Evolutionary conservation across 2,113 vertebrate genomes (phyloP).

Genomic region (Cephalopholis sonnerati): DNA sequence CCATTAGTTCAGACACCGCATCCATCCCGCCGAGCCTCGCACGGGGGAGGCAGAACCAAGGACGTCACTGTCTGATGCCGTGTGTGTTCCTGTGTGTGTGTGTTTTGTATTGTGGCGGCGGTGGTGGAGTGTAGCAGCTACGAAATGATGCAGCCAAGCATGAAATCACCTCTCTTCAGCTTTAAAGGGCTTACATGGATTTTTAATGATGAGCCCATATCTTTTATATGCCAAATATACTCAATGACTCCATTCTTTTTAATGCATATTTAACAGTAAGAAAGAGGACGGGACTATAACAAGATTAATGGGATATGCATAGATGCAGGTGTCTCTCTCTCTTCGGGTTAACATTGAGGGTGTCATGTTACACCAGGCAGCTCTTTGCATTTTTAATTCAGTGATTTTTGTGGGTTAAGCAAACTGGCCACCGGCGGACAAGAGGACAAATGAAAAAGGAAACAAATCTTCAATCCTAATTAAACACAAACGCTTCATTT

Average conservation of each 20-base stretch:
- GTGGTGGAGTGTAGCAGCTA: constrained; percentile 57
- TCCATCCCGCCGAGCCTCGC: constrained; percentile 74
- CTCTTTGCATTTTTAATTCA: constrained; percentile 54
- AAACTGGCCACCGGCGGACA: constrained; percentile 12
- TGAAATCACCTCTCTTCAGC: constrained; percentile 88
- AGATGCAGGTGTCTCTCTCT: constrained; percentile 38
- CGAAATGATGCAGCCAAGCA: constrained; percentile 76
- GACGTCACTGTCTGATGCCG: constrained; percentile 69
- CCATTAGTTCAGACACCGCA: constrained; percentile 83
- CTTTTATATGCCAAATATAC: constrained; percentile 86
- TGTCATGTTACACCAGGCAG: constrained; percentile 34
- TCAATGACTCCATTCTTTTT: constrained; percentile 84
- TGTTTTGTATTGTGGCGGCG: constrained; percentile 53
- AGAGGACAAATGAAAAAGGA: background rate
- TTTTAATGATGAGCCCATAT: constrained; percentile 87
- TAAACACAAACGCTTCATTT: background rate
- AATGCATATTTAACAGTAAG: constrained; percentile 84
- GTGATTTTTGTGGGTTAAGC: constrained; percentile 19
- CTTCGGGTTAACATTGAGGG: constrained; percentile 42
- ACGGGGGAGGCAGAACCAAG: constrained; percentile 77
- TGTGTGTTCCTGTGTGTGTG: constrained; percentile 46
- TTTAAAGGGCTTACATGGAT: constrained; percentile 86
- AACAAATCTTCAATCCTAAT: background rate
- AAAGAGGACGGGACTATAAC: constrained; percentile 68
- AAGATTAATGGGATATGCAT: constrained; percentile 80